A percentile compares a stretch with the other conserved stretches of the same genome.
phyloP scores from a whole-genome alignment of 2,888 invertebrate genomes.

The Tromatobia lineatoria region DNA sequence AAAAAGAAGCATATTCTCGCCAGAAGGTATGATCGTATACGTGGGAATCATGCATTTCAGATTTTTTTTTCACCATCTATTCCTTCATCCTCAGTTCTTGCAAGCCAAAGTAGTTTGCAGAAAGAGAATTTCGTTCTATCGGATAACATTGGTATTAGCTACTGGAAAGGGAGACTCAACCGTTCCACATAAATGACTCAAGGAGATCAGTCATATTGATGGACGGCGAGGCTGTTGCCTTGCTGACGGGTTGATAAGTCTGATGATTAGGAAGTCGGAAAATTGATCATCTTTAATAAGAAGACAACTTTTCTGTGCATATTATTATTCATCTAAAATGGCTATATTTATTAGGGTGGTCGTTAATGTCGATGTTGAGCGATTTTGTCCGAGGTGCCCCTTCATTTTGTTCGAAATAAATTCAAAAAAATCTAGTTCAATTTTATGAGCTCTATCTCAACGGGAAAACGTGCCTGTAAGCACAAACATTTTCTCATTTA shows the following conservation, averaged over 20 bases:
- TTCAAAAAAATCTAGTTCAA: no score
- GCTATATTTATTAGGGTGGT: neutral
- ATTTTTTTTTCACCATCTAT: slow-evolving; percentile 33
- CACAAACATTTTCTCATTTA: no score
- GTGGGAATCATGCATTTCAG: slow-evolving; percentile 55
- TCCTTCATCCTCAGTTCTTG: slow-evolving; percentile 11
- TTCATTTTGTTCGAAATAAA: no score
- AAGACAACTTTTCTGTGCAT: no score
- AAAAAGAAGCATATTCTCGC: slow-evolving; percentile 33
- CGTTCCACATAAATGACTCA: slow-evolving; percentile 34
- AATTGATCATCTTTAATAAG: slow-evolving; percentile 17
- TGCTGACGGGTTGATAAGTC: slow-evolving; percentile 46
- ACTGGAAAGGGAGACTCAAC: slow-evolving; percentile 22
- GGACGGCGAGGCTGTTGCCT: slow-evolving; percentile 20
- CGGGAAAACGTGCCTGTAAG: no score
- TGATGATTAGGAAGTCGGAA: slow-evolving; percentile 13
- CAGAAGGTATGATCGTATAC: slow-evolving; percentile 47
- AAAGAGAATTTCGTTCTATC: slow-evolving; percentile 28
- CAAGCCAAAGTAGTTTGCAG: slow-evolving; percentile 45
- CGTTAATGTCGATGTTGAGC: no score
- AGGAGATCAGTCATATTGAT: slow-evolving; percentile 47
- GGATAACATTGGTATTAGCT: slow-evolving; percentile 52
- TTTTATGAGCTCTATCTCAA: no score
- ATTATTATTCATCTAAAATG: neutral
- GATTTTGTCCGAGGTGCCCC: no score